phyloP scores from a whole-genome alignment of 2,797 vertebrate genomes.

The Protosalanx chinensis region DNA sequence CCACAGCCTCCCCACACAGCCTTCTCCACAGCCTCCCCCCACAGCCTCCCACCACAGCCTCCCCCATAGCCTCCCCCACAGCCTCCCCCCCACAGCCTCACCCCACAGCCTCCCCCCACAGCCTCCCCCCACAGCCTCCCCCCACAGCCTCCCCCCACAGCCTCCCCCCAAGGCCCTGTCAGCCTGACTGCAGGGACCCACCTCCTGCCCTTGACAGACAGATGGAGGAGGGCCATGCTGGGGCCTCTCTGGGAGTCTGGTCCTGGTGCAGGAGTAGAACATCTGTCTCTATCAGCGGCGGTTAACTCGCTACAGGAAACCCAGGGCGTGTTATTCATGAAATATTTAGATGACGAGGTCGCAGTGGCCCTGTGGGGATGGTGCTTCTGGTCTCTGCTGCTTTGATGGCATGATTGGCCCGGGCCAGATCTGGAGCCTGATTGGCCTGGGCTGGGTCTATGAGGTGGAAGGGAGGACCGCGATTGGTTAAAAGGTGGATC shows the following conservation, averaged over 20 bases:
- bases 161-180: background rate
- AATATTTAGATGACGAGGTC: conserved; percentile 74
- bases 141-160: background rate
- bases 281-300: conserved; percentile 67
- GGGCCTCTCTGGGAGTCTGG: conserved; percentile 54
- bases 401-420: conserved; percentile 52
- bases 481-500: background rate
- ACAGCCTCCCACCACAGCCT: no score
- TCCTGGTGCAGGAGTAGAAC: conserved; percentile 56
- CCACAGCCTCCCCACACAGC: no score
- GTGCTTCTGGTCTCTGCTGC: conserved; percentile 38
- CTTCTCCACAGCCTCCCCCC: no score
- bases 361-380: conserved; percentile 63
- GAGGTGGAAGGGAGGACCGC: no score
- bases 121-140: no score
- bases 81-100: no score
- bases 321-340: conserved; percentile 70
- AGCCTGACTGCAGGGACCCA: background rate
- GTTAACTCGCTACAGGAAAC: conserved; percentile 64
- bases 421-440: conserved; percentile 31
- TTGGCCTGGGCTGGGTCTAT: no score
- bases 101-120: no score
- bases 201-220: conserved; percentile 41
- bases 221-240: conserved; percentile 38
- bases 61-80: no score